Evolutionary conservation across 2,888 invertebrate species (phyloP).

Genomic region (Yponomeuta cagnagella): DNA sequence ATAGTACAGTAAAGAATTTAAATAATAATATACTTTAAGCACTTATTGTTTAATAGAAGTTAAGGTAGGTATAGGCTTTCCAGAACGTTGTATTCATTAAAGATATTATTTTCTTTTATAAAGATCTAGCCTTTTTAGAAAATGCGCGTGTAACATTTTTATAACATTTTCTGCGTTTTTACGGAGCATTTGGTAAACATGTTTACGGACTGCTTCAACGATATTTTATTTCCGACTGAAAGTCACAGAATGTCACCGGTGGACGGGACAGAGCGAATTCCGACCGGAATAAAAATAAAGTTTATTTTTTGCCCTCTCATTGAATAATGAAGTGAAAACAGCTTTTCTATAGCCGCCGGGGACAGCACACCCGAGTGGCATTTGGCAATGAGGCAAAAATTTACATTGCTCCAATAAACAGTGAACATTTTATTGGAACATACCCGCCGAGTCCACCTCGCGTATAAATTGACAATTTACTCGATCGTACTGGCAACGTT

Average conservation of each 20-base stretch:
- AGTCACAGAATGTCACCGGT: neutral
- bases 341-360: neutral
- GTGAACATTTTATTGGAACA: neutral
- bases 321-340: constrained; percentile 3
- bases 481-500: neutral
- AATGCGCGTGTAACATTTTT: too few species aligned
- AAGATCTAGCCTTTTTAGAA: too few species aligned
- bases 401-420: neutral
- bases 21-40: too few species aligned
- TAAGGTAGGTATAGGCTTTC: too few species aligned
- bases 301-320: neutral
- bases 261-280: neutral
- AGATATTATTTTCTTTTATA: too few species aligned
- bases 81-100: too few species aligned
- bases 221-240: neutral
- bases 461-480: neutral
- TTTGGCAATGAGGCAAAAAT: constrained; percentile 1
- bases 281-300: neutral
- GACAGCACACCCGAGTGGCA: neutral
- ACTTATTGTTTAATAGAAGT: too few species aligned
- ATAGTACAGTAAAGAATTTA: too few species aligned
- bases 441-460: neutral
- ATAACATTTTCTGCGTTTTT: too few species aligned
- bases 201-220: neutral
- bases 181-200: neutral